Evolutionary conservation across 2,797 vertebrate species (phyloP), one percentile per base, ranked within the genome.

Genomic region (Xerus rutilus): DNA sequence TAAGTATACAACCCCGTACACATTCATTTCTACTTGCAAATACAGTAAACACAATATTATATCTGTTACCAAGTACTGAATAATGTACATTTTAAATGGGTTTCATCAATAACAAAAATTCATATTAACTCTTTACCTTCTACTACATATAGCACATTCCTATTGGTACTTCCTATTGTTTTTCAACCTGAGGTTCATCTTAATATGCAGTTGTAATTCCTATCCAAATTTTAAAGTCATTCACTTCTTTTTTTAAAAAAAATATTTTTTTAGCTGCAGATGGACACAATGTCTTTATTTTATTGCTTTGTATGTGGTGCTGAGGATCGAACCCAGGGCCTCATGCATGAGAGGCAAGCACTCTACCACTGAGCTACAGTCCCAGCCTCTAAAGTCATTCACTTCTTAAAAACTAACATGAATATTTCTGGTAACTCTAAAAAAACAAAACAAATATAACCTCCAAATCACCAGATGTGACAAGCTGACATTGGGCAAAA

Each of bases 191-290:
- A 91, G 62, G n/a, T 25, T 95, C 45, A n/a, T 23, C 59, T 84
- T 72, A 90, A 89, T 21, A 84, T 73, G 81, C 5, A 62, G 15
- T 79, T 65, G 18, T 15, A 93, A 89, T 7, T 76, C 18, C 28
- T 52, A 91, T 45, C 28, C 77, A 94, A 86, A 96, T 92, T 84
- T 92, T 90, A 77, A 87, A 94, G 65, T 85, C 25, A 96, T 54
- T 91, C 3, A 57, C 12, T 92, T 85, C 76, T 54, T 82, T 39
- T 39, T 39, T 39, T 39, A n/a, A n/a, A n/a, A n/a, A n/a, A 39
- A 39, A 39, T 39, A 39, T 39, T 39, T 39, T 39, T 39, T 39
- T 39, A 39, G 39, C 3, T 39, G 39, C 3, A 39, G 39, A 39
- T 39, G 39, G 39, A 39, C 39, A 39, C 39, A 39, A 39, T 39